Base-by-base conservation (phyloP, 2,888 invertebrate genomes). In the Eucera pruinosa region DNA sequence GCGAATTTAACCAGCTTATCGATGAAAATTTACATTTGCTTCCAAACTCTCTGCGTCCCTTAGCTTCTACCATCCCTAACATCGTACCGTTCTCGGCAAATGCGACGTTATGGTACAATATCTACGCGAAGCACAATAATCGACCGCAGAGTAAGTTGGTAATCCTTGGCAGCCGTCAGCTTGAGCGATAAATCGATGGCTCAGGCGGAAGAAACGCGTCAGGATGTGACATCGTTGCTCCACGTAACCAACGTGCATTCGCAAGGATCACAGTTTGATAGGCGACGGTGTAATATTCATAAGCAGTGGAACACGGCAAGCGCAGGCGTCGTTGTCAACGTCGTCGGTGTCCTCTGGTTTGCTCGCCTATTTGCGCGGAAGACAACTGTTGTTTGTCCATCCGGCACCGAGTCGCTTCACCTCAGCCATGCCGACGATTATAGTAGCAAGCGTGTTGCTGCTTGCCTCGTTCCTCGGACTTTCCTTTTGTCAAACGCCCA, bases 251-350 rank as follows among this genome's bases (percentile, higher is more conserved):
- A 23, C 27, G 25, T 47, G 43, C 33, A 70, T 47, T 45, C 39
- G 7, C 86, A 84, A 86, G 57, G 82, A 85, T 82, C 82, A 85
- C 80, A 86, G 88, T 90, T 90, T 88, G 88, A 90, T 86, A 81
- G 88, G 80, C 78, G 76, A 52, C 61, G 71, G 86, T 90, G 78
- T 78, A 90, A 90, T 89, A 91, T 91, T 90, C 78, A 91, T 88
- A 86, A 82, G 81, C 81, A 55, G 71, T 67, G 25, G 43, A n/a
- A n/a, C n/a, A 18, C 52, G 41, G 23, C 33, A 41, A 64, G 88
- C 88, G 87, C 89, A 88, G 85, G 88, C 90, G 90, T 87, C 73
- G 81, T 74, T 77, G 81, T 72, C 55, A 47, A 55, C 58, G 39
- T 30, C 27, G 68, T 74, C 62, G 48, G 55, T 58, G 61, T 70